Base-by-base conservation (phyloP, 2,888 invertebrate species). In the Rhagonycha lutea region DNA sequence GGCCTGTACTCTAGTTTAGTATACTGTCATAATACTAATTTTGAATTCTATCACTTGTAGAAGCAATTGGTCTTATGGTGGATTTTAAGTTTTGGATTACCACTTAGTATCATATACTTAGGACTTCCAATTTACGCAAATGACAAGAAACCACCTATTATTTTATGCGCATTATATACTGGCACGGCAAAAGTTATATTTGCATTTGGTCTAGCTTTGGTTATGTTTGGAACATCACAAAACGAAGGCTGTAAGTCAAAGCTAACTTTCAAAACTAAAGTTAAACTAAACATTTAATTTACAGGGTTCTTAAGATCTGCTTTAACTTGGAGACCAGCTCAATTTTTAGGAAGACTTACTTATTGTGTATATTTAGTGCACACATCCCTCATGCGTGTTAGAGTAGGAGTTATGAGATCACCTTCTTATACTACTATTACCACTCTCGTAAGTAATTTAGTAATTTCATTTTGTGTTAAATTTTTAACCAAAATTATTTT, bases 151-250 rank as follows among this genome's bases (percentile, higher is more conserved):
- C 84, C 83, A 62, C 86, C 88, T 0, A 85, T 86, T 0, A 73
- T 88, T 60, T 86, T 85, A 83, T 81, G 88, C n/a, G 88, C 87
- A 0, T 29, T 89, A 0, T 89, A 88, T 80, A 87, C 87, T 70
- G 86, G 86, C 0, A 68, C 87, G 0, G 86, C 86, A 70, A 87
- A 86, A 78, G 88, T 87, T 79, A 26, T 87, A 3, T 89, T 88
- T 84, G 84, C 85, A 8, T 23, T 88, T 2, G 82, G 86, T 23
- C 84, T 87, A 29, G 84, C 84, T 1, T 79, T 83, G 0, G 82
- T 82, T 4, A 75, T 87, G 1, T 78, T 84, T 32, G 79, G 85
- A 67, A 83, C 86, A 82, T 82, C 84, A 69, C 80, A 83, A 8
- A 86, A 85, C 79, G 76, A 85, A 23, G 88, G 88, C 76, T 83